These are phyloP conservation scores for Hemibagrus wyckioides DNA, from an alignment of 2,113 vertebrate genomes.

Conservation along the genomic window DNA sequence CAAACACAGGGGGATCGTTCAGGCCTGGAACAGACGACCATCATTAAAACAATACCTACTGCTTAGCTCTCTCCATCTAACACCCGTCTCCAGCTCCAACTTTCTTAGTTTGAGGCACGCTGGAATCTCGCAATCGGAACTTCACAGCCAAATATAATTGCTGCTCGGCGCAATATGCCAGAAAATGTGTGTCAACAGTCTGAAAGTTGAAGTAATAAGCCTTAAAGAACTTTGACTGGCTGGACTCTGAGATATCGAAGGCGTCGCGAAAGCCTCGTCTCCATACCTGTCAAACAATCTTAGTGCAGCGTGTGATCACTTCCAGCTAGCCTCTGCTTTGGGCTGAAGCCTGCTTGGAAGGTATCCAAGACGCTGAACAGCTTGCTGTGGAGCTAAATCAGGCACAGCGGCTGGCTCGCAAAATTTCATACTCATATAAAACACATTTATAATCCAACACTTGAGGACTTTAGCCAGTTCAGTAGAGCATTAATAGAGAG, in stretches of 20 bases:
- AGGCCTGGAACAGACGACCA: slow-evolving; percentile 18
- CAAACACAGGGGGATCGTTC: slow-evolving; percentile 26
- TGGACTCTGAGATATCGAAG: not conserved
- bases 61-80: slow-evolving; percentile 1
- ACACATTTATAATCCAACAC: not conserved
- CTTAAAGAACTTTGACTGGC: slow-evolving; percentile 8
- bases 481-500: not conserved
- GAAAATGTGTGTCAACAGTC: slow-evolving; percentile 9
- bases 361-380: slow-evolving; percentile 9
- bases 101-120: not conserved
- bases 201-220: not conserved
- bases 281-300: slow-evolving; percentile 1
- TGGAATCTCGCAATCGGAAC: not conserved
- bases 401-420: not conserved
- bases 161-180: not conserved
- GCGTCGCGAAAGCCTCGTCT: not conserved
- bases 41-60: slow-evolving; percentile 52
- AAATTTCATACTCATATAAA: slow-evolving; percentile 15
- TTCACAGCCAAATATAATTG: slow-evolving; percentile 4
- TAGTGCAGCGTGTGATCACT: slow-evolving; percentile 1
- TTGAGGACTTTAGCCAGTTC: not conserved
- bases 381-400: slow-evolving; percentile 11
- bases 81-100: not conserved
- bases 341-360: slow-evolving; percentile 16
- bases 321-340: not conserved